Base-by-base conservation (phyloP, 2,113 vertebrate species). In the Lipophrys pholis region DNA sequence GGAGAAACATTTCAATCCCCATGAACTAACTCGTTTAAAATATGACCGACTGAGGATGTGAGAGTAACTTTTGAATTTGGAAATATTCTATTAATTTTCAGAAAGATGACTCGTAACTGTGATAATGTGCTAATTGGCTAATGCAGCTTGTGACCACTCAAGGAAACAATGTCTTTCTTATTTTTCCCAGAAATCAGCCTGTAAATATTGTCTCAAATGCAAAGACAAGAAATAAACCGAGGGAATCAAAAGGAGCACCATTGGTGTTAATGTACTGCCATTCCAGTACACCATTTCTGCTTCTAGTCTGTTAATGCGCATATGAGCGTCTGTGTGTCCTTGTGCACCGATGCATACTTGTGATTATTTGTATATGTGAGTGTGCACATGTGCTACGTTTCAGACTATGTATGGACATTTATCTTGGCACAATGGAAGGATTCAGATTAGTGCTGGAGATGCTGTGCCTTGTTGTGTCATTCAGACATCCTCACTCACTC, bases 291-390 rank as follows among this genome's bases (percentile, higher is more conserved):
- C 56, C 6, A 0, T 15, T 16, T 72, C 74, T 83, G 71, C 78
- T 86, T 83, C 72, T 65, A 76, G 85, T 85, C 78, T n/a, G n/a
- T n/a, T n/a, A 58, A 42, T 55, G 59, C 71, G n/a, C 2, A 49
- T 30, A 30, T 14, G 50, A 9, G 53, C 48, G 42, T 2, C 41
- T 55, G 58, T 55, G 48, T 30, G 51, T 54, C 41, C 69, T 1
- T 51, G 38, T 51, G 53, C 12, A 16, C 52, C 11, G 17, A 12
- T 42, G 36, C 30, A 39, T 67, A 45, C 58, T 60, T 14, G 40
- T 51, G 70, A 6, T 5, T 72, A 39, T 65, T 57, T 69, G 42
- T 55, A 48, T 46, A 10, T 62, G 15, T 2, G 56, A 8, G 5
- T 65, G 53, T 69, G 30, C 5, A 11, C 38, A 7, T 17, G 21